Base-by-base conservation (phyloP, 2,113 vertebrate species). In the Oxyruncus cristatus region DNA sequence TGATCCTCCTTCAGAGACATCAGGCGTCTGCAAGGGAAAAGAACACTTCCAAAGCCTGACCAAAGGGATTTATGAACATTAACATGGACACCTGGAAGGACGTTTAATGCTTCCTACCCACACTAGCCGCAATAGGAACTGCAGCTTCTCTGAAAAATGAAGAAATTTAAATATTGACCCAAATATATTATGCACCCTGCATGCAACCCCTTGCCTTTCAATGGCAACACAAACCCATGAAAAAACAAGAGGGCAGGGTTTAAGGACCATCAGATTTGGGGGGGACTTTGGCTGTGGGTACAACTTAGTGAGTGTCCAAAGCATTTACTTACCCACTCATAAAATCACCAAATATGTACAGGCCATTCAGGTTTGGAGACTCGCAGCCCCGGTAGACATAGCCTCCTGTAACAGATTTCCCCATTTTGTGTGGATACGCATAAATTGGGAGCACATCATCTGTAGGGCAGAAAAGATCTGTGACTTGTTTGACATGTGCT, bases 311-410 rank as follows among this genome's bases (percentile, higher is more conserved):
- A 61, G 16, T 17, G 12, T 42, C 41, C 37, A 41, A 81, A 52
- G 5, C n/a, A 22, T 63, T 67, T 80, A 97, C 98, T 97, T 98
- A 99, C 99, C 99, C 99, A 16, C 98, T 99, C 99, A 99, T 99
- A 97, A 99, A 99, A 97, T 99, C 99, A 85, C 99, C 99, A 74
- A 99, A 99, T 97, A 99, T 99, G 97, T 99, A 99, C 89, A 99
- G 98, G 74, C 99, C 99, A 3, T 99, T 99, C 87, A 99, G 94
- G 94, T 99, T 99, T 52, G 99, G 99, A 96, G 98, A 98, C 97
- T 99, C 98, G 2, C 99, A 99, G 56, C 99, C 99, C 63, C 99
- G 97, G 94, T 99, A 99, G 70, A 99, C 97, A 1, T 99, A 99
- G 33, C 99, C 99, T 39, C 99, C 99, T 0, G 99, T 99, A 74